These are phyloP conservation scores for Coregonus sp. DNA, from an alignment of 2,797 vertebrate species.

Conservation along the genomic window DNA sequence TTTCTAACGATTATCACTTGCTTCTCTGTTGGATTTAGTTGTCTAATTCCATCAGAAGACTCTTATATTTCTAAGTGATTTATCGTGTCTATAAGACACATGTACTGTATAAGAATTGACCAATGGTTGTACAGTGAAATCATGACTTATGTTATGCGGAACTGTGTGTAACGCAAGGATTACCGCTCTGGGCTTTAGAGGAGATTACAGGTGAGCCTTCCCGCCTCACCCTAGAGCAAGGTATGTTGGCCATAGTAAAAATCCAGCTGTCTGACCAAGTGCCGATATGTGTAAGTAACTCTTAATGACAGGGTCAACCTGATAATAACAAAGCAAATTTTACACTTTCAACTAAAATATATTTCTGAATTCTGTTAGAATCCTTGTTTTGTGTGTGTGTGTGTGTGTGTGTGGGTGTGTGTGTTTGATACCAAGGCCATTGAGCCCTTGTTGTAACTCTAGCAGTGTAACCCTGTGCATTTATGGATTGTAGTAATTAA, in stretches of 20 bases:
- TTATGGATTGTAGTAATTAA: conserved; percentile 29
- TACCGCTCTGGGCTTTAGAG: conserved; percentile 32
- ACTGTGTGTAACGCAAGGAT: not conserved
- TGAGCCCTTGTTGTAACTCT: conserved; percentile 5
- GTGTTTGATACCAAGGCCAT: not conserved
- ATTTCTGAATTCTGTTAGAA: not conserved
- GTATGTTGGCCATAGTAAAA: conserved; percentile 39
- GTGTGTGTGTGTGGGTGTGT: too few relatives aligned
- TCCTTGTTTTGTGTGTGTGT: not conserved
- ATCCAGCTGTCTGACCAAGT: conserved; percentile 36
- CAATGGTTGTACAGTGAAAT: conserved; percentile 11
- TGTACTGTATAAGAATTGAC: conserved; percentile 5
- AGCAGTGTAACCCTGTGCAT: conserved; percentile 19
- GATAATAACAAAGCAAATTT: not conserved
- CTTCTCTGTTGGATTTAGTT: conserved; percentile 51
- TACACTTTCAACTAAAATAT: not conserved
- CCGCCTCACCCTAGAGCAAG: conserved; percentile 35
- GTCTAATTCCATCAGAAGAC: conserved; percentile 59
- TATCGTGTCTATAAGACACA: conserved; percentile 32
- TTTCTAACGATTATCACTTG: conserved; percentile 69
- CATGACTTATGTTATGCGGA: conserved; percentile 27
- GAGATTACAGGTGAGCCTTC: conserved; percentile 36
- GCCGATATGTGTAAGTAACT: conserved; percentile 18
- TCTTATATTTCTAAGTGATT: conserved; percentile 48
- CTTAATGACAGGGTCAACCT: conserved; percentile 24